Base-by-base conservation (phyloP, 2,113 vertebrate species). In the Saguinus midas region DNA sequence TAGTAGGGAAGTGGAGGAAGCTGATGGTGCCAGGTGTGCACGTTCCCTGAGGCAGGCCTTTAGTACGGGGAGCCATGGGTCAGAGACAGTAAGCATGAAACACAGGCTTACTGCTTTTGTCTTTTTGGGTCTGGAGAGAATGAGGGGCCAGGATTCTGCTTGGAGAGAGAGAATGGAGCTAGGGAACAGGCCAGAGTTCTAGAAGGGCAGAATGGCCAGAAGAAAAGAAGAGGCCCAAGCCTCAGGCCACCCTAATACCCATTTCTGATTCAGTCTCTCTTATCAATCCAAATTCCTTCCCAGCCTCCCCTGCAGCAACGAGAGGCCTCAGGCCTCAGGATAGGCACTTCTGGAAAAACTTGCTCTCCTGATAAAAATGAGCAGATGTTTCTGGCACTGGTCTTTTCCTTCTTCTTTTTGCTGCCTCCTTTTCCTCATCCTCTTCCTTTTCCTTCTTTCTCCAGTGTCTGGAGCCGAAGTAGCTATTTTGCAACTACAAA, bases 331-430 rank as follows among this genome's bases (percentile, higher is more conserved):
- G 61, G 61, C 61, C 61, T 64, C 48, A 89, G 35, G 25, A 73
- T 6, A 45, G 48, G 25, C 12, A 55, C 40, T 96, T 91, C 88
- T 73, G 37, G 32, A 72, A 57, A 92, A 79, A 32, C 13, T 32
- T 82, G 57, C 68, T 81, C 89, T 91, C 83, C 76, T 78, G 50
- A 68, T 79, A 73, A 92, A 91, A 87, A 91, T 27, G 25, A 43
- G n/a, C 29, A 81, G 35, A 12, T 61, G 61, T 90, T 79, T 83
- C n/a, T 90, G 45, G 32, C 4, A 55, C 17, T 37, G 48, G 17
- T 32, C 40, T 94, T 86, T 87, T 76, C 25, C 55, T 43, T 79
- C 23, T 81, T 91, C 13, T 75, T 88, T 50, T 72, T 84, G 45
- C 16, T 32, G 27, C 27, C 43, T 45, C 8, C 27, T 76, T 43